These are phyloP conservation scores for Antennarius striatus DNA, from an alignment of 2,113 vertebrate species.

Conservation along the genomic window DNA sequence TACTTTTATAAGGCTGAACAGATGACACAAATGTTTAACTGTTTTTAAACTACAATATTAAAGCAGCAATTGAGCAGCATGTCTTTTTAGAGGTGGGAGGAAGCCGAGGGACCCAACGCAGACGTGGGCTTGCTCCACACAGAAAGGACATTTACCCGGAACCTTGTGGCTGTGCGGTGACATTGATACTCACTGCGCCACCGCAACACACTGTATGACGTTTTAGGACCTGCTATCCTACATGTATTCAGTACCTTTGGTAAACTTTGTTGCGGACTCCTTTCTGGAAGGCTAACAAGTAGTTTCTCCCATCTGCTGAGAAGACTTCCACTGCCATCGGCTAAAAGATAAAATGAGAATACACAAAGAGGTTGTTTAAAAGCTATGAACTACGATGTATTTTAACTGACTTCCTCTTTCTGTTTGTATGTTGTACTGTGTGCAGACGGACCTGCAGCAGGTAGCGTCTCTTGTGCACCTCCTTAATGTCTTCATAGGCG, in stretches of 20 bases:
- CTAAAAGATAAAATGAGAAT: constrained; percentile 68
- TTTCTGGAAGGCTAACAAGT: constrained; percentile 96
- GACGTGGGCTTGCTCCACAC: too few relatives aligned
- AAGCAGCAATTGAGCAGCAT: too few relatives aligned
- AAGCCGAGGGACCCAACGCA: too few relatives aligned
- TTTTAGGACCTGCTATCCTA: neutral
- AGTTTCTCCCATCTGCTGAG: constrained; percentile 98
- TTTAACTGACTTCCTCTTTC: too few relatives aligned
- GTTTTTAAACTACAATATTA: too few relatives aligned
- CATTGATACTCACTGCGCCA: too few relatives aligned
- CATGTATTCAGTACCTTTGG: constrained; percentile 85
- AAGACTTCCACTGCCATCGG: constrained; percentile 98
- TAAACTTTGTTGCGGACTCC: constrained; percentile 99
- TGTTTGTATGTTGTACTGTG: neutral
- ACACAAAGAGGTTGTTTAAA: neutral
- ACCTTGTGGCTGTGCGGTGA: too few relatives aligned
- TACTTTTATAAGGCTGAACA: neutral
- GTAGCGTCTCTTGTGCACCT: constrained; percentile 97
- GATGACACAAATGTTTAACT: neutral
- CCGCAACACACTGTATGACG: too few relatives aligned
- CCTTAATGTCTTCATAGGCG: constrained; percentile 97
- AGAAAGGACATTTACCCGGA: too few relatives aligned
- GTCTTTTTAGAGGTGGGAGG: too few relatives aligned
- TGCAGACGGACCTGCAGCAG: constrained; percentile 87
- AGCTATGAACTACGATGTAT: neutral